Evolutionary conservation across 1,140 invertebrate species (phyloP).

Genomic region (Drosophila aff.): DNA sequence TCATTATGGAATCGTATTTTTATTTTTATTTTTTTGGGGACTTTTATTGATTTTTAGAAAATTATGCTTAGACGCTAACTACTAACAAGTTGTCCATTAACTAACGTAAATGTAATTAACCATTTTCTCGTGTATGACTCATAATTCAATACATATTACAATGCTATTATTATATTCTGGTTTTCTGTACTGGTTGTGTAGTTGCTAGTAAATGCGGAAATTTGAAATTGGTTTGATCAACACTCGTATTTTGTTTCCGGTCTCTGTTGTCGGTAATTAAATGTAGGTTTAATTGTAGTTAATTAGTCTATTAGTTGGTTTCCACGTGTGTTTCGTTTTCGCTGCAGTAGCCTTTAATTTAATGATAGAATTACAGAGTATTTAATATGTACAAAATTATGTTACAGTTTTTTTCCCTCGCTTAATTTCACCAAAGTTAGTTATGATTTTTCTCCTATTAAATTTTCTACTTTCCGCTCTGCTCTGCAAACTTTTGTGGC

Average conservation of each 20-base stretch:
- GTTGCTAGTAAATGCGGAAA: constrained; percentile 84
- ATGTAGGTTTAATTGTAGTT: constrained; percentile 67
- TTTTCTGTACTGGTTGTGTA: constrained; percentile 58
- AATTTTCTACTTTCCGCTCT: constrained; percentile 29
- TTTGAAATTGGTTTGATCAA: constrained; percentile 76
- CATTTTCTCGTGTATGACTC: constrained; percentile 35
- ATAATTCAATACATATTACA: constrained; percentile 67
- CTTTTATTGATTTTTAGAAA: constrained; percentile 80
- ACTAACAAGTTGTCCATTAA: constrained; percentile 83
- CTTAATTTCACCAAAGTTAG: constrained; percentile 75
- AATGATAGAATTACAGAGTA: constrained; percentile 71
- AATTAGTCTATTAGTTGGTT: constrained; percentile 79
- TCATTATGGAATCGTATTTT: constrained; percentile 7
- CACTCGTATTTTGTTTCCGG: constrained; percentile 49
- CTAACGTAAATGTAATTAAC: constrained; percentile 80
- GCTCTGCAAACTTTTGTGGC: constrained; percentile 44
- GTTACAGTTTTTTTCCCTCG: constrained; percentile 56
- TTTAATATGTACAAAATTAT: constrained; percentile 80
- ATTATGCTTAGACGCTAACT: constrained; percentile 77
- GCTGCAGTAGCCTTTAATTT: constrained; percentile 40
- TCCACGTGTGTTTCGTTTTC: constrained; percentile 17
- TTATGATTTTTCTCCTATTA: constrained; percentile 47
- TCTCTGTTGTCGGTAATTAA: constrained; percentile 43
- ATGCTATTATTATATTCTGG: constrained; percentile 52
- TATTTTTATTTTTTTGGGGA: constrained; percentile 43